These are phyloP conservation scores for Allacma fusca DNA, from an alignment of 2,888 invertebrate species.

Conservation along the genomic window DNA sequence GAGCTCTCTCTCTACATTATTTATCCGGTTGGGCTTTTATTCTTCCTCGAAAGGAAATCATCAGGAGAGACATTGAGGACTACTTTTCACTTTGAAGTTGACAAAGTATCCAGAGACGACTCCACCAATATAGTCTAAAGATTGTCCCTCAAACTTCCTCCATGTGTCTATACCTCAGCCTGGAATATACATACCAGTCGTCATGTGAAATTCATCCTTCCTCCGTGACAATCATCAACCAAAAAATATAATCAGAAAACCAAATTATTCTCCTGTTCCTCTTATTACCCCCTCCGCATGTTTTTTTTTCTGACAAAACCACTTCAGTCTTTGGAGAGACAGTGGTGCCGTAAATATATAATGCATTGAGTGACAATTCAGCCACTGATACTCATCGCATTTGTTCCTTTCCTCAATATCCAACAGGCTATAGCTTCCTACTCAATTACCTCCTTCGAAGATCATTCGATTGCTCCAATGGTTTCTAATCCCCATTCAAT, in stretches of 20 bases:
- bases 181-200: neutral
- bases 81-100: constrained; percentile 26
- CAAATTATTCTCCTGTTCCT: neutral
- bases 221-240: neutral
- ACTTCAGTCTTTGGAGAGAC: too few relatives aligned
- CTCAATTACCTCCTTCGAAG: too few relatives aligned
- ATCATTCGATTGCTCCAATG: too few relatives aligned
- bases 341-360: too few relatives aligned
- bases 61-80: constrained; percentile 16
- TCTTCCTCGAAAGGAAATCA: constrained; percentile 5
- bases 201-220: neutral
- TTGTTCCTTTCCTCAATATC: too few relatives aligned
- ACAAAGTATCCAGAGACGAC: constrained; percentile 10
- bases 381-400: too few relatives aligned
- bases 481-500: too few relatives aligned
- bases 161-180: neutral
- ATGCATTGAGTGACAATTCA: too few relatives aligned
- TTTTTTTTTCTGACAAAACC: too few relatives aligned
- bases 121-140: neutral
- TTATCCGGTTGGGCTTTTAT: constrained; percentile 14
- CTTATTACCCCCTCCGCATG: neutral
- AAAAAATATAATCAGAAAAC: neutral
- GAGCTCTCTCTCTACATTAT: neutral
- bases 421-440: too few relatives aligned
- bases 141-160: constrained; percentile 3